Conservation (phyloP, 2,113 vertebrate genomes). For the Clarias batrachus region DNA sequence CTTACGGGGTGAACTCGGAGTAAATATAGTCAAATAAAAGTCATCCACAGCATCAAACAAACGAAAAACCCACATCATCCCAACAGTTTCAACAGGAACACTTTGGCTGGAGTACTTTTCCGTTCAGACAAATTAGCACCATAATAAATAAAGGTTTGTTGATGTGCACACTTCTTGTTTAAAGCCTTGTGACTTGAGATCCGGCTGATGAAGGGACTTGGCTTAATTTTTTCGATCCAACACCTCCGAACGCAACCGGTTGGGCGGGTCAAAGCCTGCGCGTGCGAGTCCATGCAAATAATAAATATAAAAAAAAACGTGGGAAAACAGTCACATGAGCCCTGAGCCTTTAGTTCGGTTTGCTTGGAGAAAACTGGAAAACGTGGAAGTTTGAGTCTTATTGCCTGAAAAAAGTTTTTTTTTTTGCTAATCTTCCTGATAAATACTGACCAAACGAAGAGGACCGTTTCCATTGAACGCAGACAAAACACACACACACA, state of each 20-base stretch:
- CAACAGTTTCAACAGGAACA: slow-evolving; percentile 15
- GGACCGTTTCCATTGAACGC: background rate
- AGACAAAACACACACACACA: background rate
- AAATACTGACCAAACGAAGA: background rate
- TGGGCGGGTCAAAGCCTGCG: background rate
- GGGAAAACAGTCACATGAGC: slow-evolving; percentile 33
- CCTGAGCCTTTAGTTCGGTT: slow-evolving; percentile 46
- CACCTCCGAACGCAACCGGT: background rate
- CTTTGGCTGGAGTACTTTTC: slow-evolving; percentile 34
- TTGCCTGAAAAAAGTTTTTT: slow-evolving; percentile 28
- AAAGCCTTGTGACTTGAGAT: background rate
- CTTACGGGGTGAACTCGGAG: background rate
- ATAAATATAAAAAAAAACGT: slow-evolving; percentile 16
- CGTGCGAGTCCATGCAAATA: slow-evolving; percentile 22
- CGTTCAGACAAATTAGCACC: slow-evolving; percentile 42
- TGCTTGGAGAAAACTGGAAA: background rate
- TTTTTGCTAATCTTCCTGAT: background rate
- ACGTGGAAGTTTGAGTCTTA: slow-evolving; percentile 40
- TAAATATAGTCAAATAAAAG: no score
- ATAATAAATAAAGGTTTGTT: background rate
- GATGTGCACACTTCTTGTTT: background rate
- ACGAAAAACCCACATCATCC: background rate
- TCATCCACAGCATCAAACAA: background rate
- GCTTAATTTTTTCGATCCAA: background rate
- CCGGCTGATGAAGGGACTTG: background rate